These are phyloP conservation scores for Ennomos erosarius DNA, from an alignment of 2,888 invertebrate species.

Conservation along the genomic window DNA sequence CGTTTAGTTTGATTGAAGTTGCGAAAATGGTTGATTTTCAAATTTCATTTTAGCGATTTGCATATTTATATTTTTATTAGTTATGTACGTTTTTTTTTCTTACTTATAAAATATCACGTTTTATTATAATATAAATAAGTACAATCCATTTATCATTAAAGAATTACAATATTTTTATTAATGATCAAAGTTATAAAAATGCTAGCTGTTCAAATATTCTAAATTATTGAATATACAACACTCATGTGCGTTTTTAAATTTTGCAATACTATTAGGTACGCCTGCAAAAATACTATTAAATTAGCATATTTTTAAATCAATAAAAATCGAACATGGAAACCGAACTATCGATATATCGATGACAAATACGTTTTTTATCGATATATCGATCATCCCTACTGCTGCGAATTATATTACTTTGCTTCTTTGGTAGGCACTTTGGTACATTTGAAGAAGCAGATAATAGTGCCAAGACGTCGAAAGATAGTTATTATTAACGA, in stretches of 20 bases:
- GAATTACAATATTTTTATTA: not conserved
- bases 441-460: slow-evolving; percentile 49
- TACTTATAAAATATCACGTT: slow-evolving; percentile 7
- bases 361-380: too few relatives aligned
- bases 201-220: too few relatives aligned
- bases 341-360: too few relatives aligned
- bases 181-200: not conserved
- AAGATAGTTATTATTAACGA: not conserved
- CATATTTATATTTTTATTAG: too few relatives aligned
- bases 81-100: not conserved
- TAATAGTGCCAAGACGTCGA: slow-evolving; percentile 24
- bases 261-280: slow-evolving; percentile 12
- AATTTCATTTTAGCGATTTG: too few relatives aligned
- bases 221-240: slow-evolving; percentile 6
- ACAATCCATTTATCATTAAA: slow-evolving; percentile 1
- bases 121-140: not conserved
- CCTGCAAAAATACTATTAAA: slow-evolving; percentile 25
- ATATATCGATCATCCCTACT: not conserved
- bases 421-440: slow-evolving; percentile 70
- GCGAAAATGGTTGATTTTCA: too few relatives aligned
- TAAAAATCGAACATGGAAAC: not conserved
- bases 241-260: slow-evolving; percentile 19
- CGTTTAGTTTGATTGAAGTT: too few relatives aligned
- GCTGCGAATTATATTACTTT: slow-evolving; percentile 27
- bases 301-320: not conserved